Base-by-base conservation (phyloP, 2,888 invertebrate genomes). In the Epiblema foenella region DNA sequence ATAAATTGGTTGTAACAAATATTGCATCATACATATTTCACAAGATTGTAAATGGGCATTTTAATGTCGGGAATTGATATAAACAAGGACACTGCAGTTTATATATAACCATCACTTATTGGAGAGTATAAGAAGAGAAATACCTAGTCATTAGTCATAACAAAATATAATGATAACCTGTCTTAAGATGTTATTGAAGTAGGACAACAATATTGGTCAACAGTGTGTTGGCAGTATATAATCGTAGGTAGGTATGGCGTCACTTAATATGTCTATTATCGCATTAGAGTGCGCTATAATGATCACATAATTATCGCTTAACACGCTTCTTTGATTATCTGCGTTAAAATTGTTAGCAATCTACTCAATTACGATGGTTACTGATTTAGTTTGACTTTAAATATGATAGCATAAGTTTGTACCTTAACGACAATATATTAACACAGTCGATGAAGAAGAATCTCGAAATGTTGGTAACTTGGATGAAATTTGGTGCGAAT, bases 231-330 rank as follows among this genome's bases (percentile, higher is more conserved):
- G 64, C 69, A 69, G 65, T 59, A 54, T 20, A 57, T 62, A 71
- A 66, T 66, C 33, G 65, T 54, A 54, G 63, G 65, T 54, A 46
- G 63, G 60, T 39, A 57, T 71, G 51, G 67, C 71, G 71, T 71
- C 59, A 67, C 37, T 62, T 62, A 71, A 67, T 71, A 70, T 65
- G 52, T 20, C 66, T 62, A 71, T 67, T 71, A 71, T 67, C 71
- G 57, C 71, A 42, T 67, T 71, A 71, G 68, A 69, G 56, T 62
- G 46, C 59, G 56, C 62, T 62, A 66, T 71, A 71, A 66, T 54
- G 70, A 60, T 59, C 59, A 51, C 70, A 54, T 66, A 70, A 70
- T 70, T 66, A 60, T 70, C 65, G 65, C 51, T 37, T 60, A 37
- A 17, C 54, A 66, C 70, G 65, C 46, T 37, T 60, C 57, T 59